These are phyloP conservation scores for Machimus rusticus DNA, from an alignment of 2,888 invertebrate species.

Conservation along the genomic window DNA sequence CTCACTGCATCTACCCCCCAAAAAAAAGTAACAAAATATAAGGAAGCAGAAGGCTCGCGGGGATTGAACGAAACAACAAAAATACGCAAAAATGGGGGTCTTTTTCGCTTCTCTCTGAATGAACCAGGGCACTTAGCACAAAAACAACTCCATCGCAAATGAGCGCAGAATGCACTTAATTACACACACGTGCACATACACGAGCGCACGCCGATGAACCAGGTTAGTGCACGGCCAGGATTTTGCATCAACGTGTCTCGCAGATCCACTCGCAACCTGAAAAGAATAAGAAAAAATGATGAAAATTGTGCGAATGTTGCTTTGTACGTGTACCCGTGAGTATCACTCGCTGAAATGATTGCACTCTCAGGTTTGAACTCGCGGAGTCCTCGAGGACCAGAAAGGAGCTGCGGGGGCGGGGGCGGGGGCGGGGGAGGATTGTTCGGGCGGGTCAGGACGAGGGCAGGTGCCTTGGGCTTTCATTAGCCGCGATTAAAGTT, in stretches of 20 bases:
- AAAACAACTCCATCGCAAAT: not conserved
- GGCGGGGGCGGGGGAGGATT: not conserved
- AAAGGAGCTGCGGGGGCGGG: not conserved
- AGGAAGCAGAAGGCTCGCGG: not conserved
- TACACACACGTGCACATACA: not conserved
- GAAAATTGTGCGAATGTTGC: constrained; percentile 2
- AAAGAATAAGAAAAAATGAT: constrained; percentile 1
- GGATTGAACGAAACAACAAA: not conserved
- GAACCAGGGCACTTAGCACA: constrained; percentile 14
- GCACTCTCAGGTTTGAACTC: not conserved
- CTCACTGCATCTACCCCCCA: not conserved
- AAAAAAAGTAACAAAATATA: not conserved
- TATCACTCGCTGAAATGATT: not conserved
- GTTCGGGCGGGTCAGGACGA: not conserved
- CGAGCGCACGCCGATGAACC: not conserved
- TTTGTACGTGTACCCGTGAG: not conserved
- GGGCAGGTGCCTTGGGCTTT: not conserved
- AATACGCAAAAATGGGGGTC: not conserved
- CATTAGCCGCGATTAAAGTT: not conserved
- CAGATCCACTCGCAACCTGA: not conserved
- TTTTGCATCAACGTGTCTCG: not conserved
- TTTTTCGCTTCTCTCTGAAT: not conserved
- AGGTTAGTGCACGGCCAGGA: not conserved
- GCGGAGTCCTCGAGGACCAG: not conserved
- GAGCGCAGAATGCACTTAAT: constrained; percentile 7